Evolutionary conservation across 2,888 invertebrate genomes (phyloP).

Genomic region (Lasioglossum villosulum): DNA sequence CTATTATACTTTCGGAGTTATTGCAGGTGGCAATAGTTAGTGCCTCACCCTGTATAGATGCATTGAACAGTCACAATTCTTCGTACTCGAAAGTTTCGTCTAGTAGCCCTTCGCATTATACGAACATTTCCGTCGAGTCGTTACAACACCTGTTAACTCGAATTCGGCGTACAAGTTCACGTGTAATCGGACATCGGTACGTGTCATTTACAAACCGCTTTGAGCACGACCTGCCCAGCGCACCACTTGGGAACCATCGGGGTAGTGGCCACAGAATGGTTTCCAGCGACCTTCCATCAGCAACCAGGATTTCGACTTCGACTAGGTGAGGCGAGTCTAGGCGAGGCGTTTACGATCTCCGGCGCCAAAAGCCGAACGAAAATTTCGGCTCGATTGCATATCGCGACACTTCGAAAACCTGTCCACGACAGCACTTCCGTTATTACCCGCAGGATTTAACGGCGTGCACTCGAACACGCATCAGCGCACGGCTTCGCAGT

Average conservation of each 20-base stretch:
- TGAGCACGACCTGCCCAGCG: not conserved
- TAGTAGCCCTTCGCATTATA: not conserved
- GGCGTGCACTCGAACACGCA: constrained; percentile 8
- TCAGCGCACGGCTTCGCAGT: not conserved
- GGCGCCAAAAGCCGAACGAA: constrained; percentile 7
- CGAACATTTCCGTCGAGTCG: not conserved
- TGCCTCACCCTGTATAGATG: no score
- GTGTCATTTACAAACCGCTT: constrained; percentile 11
- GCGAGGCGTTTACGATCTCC: not conserved
- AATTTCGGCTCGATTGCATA: constrained; percentile 30
- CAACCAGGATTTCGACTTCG: not conserved
- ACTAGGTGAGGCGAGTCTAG: not conserved
- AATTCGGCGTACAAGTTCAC: not conserved
- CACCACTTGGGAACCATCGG: not conserved
- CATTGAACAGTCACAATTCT: not conserved
- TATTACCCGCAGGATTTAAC: constrained; percentile 31
- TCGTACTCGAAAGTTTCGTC: not conserved
- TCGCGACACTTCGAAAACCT: constrained; percentile 3
- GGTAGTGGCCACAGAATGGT: not conserved
- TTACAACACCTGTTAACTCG: not conserved
- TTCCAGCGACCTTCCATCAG: constrained; percentile 5
- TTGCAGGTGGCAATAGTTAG: no score
- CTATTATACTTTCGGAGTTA: no score
- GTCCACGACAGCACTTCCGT: constrained; percentile 19
- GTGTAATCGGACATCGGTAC: constrained; percentile 1